Evolutionary conservation across 1,140 invertebrate genomes (phyloP).

Genomic region (Lepeophtheirus salmonis): DNA sequence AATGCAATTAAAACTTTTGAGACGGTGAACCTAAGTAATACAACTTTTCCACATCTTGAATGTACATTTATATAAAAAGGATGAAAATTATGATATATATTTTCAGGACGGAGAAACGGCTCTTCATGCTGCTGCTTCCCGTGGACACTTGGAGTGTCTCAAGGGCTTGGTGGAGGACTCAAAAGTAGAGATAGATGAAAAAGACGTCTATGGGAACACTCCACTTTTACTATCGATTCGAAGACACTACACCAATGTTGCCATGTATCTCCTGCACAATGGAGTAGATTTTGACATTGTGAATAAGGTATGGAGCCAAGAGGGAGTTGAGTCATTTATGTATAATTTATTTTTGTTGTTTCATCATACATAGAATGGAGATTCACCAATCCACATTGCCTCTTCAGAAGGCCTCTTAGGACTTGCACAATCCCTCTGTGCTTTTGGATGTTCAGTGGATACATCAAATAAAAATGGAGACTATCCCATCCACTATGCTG

Average conservation of each 20-base stretch:
- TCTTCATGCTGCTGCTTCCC: constrained; percentile 34
- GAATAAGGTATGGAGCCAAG: constrained; percentile 37
- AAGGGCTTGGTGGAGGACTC: constrained; percentile 36
- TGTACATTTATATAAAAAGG: too few relatives aligned
- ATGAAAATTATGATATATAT: constrained; percentile 14
- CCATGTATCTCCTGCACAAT: constrained; percentile 41
- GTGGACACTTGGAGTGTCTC: constrained; percentile 39
- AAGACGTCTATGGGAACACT: constrained; percentile 35
- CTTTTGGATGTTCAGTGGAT: constrained; percentile 50
- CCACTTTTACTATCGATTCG: constrained; percentile 42
- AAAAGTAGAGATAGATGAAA: constrained; percentile 29
- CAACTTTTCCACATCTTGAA: too few relatives aligned
- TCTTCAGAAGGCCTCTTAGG: constrained; percentile 43
- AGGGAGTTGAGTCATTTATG: too few relatives aligned
- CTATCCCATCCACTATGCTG: constrained; percentile 52
- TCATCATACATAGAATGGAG: constrained; percentile 23
- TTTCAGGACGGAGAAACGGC: constrained; percentile 38
- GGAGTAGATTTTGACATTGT: constrained; percentile 47
- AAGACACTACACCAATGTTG: constrained; percentile 37
- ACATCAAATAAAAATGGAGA: constrained; percentile 42
- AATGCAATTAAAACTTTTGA: too few relatives aligned
- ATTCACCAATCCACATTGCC: constrained; percentile 53
- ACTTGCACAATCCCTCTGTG: constrained; percentile 51
- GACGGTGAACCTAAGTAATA: too few relatives aligned
- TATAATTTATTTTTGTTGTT: constrained; percentile 16